Base-by-base conservation (phyloP, 2,113 vertebrate species). In the Colossoma macropomum region DNA sequence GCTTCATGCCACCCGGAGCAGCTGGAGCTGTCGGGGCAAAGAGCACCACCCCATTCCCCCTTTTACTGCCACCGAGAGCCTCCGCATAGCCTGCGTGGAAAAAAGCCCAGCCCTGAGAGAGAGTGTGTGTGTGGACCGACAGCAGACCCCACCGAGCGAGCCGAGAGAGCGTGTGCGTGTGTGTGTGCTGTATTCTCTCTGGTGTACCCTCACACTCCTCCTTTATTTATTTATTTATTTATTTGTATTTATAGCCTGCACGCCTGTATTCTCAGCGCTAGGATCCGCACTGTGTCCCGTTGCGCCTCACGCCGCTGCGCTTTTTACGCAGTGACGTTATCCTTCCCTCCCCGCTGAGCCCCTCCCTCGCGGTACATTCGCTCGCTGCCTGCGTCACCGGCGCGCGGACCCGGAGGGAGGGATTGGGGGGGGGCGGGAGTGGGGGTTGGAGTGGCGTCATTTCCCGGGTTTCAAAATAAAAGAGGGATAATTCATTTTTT, bases 381-480 rank as follows among this genome's bases (percentile, higher is more conserved):
- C 41, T 11, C 1, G 52, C 52, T 45, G 52, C 52, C 52, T 54
- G 19, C 52, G 52, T 54, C 52, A 54, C 19, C 13, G 63, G 38
- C 15, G 63, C 41, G 41, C 41, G 41, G 41, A 45, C 4, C 41
- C 41, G 41, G 41, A 45, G 41, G 9, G 41, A 9, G 41, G 41
- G 5, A 1, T 1, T 4, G 41, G 10, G 41, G 9, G 41, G 5
- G 6, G 4, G 41, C 4, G 10, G 65, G 77, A 77, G 59, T 23
- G 41, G 63, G 77, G 78, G 73, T 9, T 5, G 62, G 83, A 59
- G 63, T 34, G 23, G 75, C 84, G 84, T 85, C 73, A 81, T 81
- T 77, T 85, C 79, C 84, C 71, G 79, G 63, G 70, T 63, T 81
- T 77, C 84, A 27, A 34, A 63, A 69, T 68, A 32, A 68, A 62